Percentiles rank a stretch among this genome's conserved stretches.
phyloP scores from a whole-genome alignment of 2,113 vertebrate genomes.

The Brachyistius frenatus region DNA sequence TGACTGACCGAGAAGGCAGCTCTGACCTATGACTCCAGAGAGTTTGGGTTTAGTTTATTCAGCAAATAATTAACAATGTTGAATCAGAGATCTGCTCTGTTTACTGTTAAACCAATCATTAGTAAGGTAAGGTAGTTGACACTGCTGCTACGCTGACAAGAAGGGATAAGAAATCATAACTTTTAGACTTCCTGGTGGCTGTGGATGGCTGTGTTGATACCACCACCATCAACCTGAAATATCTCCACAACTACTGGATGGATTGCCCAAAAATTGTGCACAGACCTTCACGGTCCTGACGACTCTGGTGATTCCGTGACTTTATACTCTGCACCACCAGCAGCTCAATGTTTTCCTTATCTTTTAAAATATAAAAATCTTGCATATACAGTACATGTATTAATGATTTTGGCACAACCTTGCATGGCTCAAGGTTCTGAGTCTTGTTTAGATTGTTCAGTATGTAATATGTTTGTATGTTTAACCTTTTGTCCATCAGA shows the following conservation, averaged over 20 bases:
- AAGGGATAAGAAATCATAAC: not conserved
- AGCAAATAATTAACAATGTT: conserved; percentile 31
- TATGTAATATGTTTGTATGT: too few relatives aligned
- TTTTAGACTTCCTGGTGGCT: not conserved
- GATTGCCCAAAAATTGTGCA: not conserved
- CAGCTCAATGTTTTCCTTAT: not conserved
- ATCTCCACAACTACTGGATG: not conserved
- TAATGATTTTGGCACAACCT: too few relatives aligned
- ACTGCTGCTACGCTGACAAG: too few relatives aligned
- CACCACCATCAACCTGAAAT: not conserved
- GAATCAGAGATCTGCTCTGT: not conserved
- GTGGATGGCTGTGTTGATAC: not conserved
- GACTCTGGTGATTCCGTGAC: not conserved
- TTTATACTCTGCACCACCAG: not conserved
- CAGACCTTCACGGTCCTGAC: not conserved
- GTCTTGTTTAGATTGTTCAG: too few relatives aligned
- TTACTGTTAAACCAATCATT: not conserved
- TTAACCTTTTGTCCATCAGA: too few relatives aligned
- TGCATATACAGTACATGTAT: too few relatives aligned
- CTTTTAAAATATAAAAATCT: not conserved
- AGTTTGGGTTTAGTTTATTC: conserved; percentile 22
- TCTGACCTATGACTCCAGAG: conserved; percentile 11
- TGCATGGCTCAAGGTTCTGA: too few relatives aligned
- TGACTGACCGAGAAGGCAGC: conserved; percentile 51
- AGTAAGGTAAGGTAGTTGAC: not conserved